A percentile compares a stretch with the other conserved stretches of the same genome.
Evolutionary conservation across 2,797 vertebrate species (phyloP).

Genomic region (Vespertilio murinus): DNA sequence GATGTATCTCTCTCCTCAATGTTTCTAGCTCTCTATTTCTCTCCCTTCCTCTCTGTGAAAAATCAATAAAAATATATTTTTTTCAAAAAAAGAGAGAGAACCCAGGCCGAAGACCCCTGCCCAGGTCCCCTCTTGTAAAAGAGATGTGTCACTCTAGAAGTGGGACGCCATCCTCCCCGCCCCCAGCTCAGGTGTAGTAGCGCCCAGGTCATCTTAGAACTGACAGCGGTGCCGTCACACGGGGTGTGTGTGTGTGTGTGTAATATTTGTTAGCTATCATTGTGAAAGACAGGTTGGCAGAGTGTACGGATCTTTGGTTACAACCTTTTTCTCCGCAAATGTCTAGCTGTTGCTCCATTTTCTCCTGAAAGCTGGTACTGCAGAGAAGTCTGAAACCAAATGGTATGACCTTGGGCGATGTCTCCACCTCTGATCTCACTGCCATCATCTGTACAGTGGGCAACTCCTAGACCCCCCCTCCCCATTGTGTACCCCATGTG

Average conservation of each 20-base stretch:
- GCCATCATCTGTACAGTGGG: not conserved
- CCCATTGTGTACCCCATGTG: not conserved
- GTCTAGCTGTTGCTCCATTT: not conserved
- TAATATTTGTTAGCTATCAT: not conserved
- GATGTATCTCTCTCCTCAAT: too few relatives aligned
- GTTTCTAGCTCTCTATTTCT: too few relatives aligned
- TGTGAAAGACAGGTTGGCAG: not conserved
- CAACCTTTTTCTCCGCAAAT: not conserved
- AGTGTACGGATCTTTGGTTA: not conserved
- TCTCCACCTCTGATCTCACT: not conserved
- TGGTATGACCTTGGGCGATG: not conserved
- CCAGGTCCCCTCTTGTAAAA: not conserved
- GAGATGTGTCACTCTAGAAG: not conserved
- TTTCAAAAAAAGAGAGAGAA: not conserved
- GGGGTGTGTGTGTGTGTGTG: not conserved
- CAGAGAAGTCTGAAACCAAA: not conserved
- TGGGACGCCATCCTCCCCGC: not conserved
- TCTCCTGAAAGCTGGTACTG: not conserved
- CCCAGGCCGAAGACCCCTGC: not conserved
- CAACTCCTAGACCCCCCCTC: not conserved
- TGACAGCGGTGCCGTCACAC: not conserved
- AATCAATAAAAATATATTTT: too few relatives aligned
- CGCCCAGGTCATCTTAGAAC: not conserved
- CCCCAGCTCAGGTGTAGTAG: not conserved
- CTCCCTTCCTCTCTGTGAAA: too few relatives aligned